phyloP scores from a whole-genome alignment of 2,113 vertebrate genomes.

The Phainopepla nitens region DNA sequence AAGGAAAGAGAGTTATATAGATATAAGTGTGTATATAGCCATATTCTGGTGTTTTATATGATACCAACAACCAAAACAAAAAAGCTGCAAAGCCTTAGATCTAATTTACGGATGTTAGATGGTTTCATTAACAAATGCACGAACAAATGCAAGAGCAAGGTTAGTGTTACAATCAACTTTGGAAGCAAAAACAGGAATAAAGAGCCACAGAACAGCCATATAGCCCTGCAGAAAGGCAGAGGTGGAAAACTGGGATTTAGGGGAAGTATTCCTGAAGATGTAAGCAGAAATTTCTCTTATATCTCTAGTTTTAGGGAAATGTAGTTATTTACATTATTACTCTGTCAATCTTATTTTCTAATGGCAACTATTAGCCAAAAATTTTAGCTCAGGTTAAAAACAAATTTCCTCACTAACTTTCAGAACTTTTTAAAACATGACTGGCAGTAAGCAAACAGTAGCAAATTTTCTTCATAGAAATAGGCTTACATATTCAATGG shows the following conservation, averaged over 20 bases:
- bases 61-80: background rate
- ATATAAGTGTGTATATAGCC: background rate
- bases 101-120: background rate
- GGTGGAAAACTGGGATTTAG: background rate
- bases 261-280: background rate
- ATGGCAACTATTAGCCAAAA: background rate
- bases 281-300: background rate
- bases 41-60: background rate
- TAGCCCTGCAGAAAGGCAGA: background rate
- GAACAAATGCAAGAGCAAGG: background rate
- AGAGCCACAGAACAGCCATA: background rate
- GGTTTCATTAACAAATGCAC: background rate
- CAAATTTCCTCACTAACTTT: background rate
- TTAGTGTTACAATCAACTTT: background rate
- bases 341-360: background rate
- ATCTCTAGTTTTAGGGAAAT: background rate
- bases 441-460: background rate
- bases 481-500: background rate
- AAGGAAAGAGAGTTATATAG: background rate
- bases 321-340: background rate
- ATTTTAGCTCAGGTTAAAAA: background rate
- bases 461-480: background rate
- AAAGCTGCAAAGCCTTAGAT: background rate
- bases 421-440: background rate
- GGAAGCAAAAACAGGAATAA: background rate